phyloP scores from a whole-genome alignment of 2,113 vertebrate species.

The Pomatorhinus ruficollis region DNA sequence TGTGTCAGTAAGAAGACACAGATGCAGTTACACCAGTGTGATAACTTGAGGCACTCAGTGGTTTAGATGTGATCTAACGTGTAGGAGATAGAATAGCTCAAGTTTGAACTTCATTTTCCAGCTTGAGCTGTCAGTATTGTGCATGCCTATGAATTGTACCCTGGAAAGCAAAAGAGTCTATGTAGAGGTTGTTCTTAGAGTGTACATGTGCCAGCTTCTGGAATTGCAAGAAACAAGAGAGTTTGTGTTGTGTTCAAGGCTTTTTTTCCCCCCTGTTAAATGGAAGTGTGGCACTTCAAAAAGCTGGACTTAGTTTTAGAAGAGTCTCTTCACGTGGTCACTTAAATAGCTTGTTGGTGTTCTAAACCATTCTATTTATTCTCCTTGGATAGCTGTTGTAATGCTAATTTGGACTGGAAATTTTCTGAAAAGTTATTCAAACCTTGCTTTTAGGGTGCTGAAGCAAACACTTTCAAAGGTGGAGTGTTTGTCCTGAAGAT shows the following conservation, averaged over 20 bases:
- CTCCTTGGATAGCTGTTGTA: background rate
- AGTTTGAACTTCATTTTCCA: background rate
- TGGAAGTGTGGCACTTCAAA: background rate
- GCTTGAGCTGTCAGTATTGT: background rate
- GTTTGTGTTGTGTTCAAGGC: background rate
- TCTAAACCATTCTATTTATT: background rate
- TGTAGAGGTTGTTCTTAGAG: background rate
- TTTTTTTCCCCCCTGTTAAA: background rate
- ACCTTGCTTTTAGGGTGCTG: background rate
- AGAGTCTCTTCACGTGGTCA: background rate
- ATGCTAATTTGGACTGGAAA: background rate
- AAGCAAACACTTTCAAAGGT: background rate
- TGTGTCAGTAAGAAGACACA: background rate
- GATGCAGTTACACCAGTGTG: background rate
- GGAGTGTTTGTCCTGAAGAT: background rate
- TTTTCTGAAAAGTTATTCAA: background rate
- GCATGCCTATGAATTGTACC: background rate
- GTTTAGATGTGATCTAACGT: background rate
- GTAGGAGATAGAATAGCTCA: background rate
- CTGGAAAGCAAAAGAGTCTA: background rate
- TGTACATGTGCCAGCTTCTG: rapidly evolving
- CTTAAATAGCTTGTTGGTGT: background rate
- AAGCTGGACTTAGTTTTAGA: background rate
- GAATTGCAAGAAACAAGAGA: background rate
- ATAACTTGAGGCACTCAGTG: background rate